These are phyloP conservation scores for Baryphthengus martii DNA, from an alignment of 2,113 vertebrate species.

Conservation along the genomic window DNA sequence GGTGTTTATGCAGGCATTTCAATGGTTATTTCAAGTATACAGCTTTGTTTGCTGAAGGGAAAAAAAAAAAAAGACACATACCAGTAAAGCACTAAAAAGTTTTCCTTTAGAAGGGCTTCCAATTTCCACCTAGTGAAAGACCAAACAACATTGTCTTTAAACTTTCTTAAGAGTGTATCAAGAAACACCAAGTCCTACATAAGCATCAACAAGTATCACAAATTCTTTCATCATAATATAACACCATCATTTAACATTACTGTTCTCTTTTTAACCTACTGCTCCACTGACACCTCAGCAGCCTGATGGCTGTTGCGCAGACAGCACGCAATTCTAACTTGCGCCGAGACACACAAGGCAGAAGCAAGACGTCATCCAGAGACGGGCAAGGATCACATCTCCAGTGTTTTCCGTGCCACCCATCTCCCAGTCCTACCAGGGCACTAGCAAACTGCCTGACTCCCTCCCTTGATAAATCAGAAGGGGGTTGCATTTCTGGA, in stretches of 20 bases:
- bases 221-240: fast-evolving
- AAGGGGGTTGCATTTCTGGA: not conserved
- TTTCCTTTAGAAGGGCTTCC: not conserved
- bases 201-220: fast-evolving
- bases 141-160: not conserved
- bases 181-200: not conserved
- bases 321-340: fast-evolving
- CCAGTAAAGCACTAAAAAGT: not conserved
- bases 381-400: not conserved
- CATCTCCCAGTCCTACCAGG: not conserved
- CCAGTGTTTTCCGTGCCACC: not conserved
- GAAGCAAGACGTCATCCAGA: not conserved
- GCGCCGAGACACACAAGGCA: fast-evolving
- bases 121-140: not conserved
- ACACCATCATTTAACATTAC: too few species aligned
- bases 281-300: fast-evolving
- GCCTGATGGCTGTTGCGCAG: not conserved
- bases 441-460: fast-evolving
- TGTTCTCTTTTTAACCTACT: not conserved
- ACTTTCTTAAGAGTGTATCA: not conserved
- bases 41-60: not conserved
- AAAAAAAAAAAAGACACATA: fast-evolving
- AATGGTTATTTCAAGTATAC: not conserved
- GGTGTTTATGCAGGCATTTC: not conserved
- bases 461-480: fast-evolving